Evolutionary conservation across 37 sponge, comb jelly and placozoan species (phyloP).

Genomic region (Tethya wilhelma): DNA sequence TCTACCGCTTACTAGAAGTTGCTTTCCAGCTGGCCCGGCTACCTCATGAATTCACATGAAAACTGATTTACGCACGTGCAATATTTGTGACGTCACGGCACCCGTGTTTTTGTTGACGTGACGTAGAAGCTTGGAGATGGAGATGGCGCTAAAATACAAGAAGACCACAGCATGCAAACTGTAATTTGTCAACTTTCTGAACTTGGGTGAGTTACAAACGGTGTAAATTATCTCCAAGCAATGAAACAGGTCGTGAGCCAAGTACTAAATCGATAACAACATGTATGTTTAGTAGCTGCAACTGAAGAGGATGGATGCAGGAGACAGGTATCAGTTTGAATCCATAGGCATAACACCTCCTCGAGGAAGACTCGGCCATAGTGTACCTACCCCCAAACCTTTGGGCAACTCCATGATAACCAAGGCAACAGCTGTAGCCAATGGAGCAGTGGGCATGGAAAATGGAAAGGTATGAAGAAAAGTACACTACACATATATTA

Average conservation of each 20-base stretch:
- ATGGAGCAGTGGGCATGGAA: neutral
- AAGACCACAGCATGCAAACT: too few relatives aligned
- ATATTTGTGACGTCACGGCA: neutral
- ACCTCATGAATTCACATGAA: too few relatives aligned
- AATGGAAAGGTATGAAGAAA: too few relatives aligned
- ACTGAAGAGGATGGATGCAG: neutral
- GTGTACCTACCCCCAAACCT: slow-evolving; percentile 67
- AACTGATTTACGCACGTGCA: too few relatives aligned
- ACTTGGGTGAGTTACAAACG: too few relatives aligned
- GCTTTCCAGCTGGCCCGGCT: too few relatives aligned
- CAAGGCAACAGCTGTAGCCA: neutral
- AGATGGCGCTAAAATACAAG: slow-evolving; percentile 6
- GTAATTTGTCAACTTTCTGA: too few relatives aligned
- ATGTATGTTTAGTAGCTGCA: too few relatives aligned
- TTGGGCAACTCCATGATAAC: neutral
- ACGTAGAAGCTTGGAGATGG: neutral
- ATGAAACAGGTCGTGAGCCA: too few relatives aligned
- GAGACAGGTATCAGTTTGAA: slow-evolving; percentile 28
- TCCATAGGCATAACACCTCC: slow-evolving; percentile 60
- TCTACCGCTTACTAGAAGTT: neutral
- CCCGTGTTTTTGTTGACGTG: neutral
- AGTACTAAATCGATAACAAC: too few relatives aligned
- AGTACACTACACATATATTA: neutral
- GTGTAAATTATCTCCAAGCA: too few relatives aligned
- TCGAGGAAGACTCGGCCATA: slow-evolving; percentile 64